These are phyloP conservation scores for Theocolax elegans DNA, from an alignment of 1,140 invertebrate species.

Conservation along the genomic window DNA sequence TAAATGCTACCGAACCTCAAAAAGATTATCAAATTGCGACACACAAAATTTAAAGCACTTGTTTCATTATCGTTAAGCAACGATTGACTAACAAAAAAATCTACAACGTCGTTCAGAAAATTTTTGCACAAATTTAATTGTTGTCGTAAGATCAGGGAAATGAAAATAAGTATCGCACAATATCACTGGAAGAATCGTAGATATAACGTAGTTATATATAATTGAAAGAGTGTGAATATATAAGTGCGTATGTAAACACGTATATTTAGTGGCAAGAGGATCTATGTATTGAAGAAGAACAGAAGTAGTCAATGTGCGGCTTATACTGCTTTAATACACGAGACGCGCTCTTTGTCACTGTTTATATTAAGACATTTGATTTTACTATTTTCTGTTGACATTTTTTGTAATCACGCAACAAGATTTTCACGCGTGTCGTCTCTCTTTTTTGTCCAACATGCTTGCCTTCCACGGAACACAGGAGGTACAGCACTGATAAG, in stretches of 20 bases:
- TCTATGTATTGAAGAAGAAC: not conserved
- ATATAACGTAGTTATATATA: conserved; percentile 1
- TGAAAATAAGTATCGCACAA: too few relatives aligned
- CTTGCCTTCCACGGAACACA: conserved; percentile 58
- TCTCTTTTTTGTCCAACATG: conserved; percentile 61
- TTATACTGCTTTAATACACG: conserved; percentile 38
- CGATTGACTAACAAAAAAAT: too few relatives aligned
- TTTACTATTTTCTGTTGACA: conserved; percentile 45
- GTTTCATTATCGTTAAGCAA: too few relatives aligned
- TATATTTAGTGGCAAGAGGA: conserved; percentile 3
- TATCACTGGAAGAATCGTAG: not conserved
- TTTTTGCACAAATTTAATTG: too few relatives aligned
- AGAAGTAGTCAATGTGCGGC: conserved; percentile 48
- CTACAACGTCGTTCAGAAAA: too few relatives aligned
- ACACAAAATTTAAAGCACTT: too few relatives aligned
- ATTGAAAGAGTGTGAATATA: conserved; percentile 5
- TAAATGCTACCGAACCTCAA: too few relatives aligned
- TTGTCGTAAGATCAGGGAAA: too few relatives aligned
- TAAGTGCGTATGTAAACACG: not conserved
- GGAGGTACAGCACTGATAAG: conserved; percentile 59
- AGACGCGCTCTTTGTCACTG: conserved; percentile 18
- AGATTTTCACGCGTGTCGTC: conserved; percentile 58
- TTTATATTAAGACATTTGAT: conserved; percentile 45
- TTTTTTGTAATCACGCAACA: conserved; percentile 45
- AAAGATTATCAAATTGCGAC: too few relatives aligned